Conservation (phyloP, 2,113 vertebrate genomes). For the Eidolon helvum region DNA sequence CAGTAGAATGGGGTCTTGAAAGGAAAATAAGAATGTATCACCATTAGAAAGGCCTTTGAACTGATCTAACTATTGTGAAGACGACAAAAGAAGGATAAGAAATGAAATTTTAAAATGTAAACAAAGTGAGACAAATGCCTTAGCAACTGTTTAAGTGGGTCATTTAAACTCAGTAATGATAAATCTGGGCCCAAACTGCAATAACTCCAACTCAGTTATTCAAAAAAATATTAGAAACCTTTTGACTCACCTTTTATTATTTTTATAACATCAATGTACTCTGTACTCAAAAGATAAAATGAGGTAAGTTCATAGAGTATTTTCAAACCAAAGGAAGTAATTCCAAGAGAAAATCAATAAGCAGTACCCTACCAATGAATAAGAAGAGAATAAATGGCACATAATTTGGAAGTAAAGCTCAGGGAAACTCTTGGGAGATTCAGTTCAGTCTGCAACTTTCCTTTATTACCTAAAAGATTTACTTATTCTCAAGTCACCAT, state of each 20-base stretch:
- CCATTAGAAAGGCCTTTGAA: background rate
- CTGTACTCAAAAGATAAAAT: background rate
- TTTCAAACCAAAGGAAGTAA: constrained; percentile 11
- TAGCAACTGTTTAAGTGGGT: background rate
- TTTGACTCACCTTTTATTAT: constrained; percentile 17
- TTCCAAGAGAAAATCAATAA: background rate
- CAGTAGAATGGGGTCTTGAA: background rate
- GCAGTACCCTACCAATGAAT: background rate
- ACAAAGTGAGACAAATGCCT: background rate
- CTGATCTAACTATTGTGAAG: background rate
- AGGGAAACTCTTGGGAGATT: background rate
- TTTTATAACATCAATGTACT: background rate
- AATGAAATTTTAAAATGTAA: background rate
- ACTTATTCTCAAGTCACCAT: background rate
- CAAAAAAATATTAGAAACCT: background rate
- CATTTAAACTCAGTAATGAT: background rate
- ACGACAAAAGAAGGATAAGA: background rate
- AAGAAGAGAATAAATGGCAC: background rate
- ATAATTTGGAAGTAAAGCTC: background rate
- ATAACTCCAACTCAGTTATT: background rate
- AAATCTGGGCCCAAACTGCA: background rate
- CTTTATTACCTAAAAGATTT: constrained; percentile 19
- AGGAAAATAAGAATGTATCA: background rate
- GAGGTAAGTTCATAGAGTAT: background rate
- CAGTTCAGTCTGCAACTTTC: background rate